Base-by-base conservation (phyloP, 1,140 invertebrate species). In the Neodiprion lecontei region DNA sequence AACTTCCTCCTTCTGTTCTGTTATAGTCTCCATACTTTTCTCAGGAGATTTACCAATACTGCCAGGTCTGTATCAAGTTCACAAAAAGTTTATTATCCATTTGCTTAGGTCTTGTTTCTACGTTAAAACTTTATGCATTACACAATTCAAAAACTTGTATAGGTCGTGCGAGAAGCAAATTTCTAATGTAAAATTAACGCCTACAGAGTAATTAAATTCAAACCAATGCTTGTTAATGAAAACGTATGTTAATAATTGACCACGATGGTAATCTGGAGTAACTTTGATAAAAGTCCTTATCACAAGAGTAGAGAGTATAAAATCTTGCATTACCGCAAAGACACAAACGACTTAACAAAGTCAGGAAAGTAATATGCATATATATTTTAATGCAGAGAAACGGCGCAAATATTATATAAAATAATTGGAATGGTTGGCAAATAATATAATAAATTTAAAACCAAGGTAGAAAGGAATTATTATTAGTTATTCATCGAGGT, bases 21-120 rank as follows among this genome's bases (percentile, higher is more conserved):
- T 7, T 70, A 85, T 84, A 4, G 72, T 70, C 7, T 84, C 85
- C 78, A 84, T 84, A 49, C 48, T 84, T 76, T 83, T 82, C 1
- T 84, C 83, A 7, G 72, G 72, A 14, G 49, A 17, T 74, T 86
- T 86, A 48, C 73, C 61, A 7, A 70, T 70, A 69, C 77, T 83
- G 17, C 72, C 66, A 9, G 81, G 74, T 77, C 83, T 85, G 53
- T 9, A 70, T 74, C 49, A 72, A 40, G 28, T 40, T 40, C 28
- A 40, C 5, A 40, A 40, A 40, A 40, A 3, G 5, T 40, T 2
- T 40, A 40, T 40, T 40, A 40, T 40, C 28, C 28, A 40, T 40
- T 40, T 40, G 28, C 28, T 40, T 0, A 40, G 5, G 1, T 40
- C 5, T 40, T 40, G 28, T 5, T 40, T 40, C 28, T 2, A 3